phyloP scores from a whole-genome alignment of 2,888 invertebrate genomes.

The Trypoxylon attenuatum region DNA sequence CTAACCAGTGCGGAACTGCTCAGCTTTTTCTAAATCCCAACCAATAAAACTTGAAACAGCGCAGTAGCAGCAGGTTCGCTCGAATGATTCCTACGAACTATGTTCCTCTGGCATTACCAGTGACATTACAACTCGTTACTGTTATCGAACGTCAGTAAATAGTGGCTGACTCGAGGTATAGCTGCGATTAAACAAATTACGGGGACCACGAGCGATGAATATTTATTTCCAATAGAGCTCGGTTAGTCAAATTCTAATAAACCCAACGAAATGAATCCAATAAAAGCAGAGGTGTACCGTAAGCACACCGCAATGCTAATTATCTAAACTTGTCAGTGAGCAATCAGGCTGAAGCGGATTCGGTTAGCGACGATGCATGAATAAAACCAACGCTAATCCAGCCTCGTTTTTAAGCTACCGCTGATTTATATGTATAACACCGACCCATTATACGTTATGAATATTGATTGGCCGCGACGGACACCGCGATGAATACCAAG shows the following conservation, averaged over 20 bases:
- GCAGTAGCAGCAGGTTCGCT: conserved; percentile 1
- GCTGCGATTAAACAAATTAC: not conserved
- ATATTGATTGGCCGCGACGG: conserved; percentile 46
- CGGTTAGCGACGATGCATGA: conserved; percentile 13
- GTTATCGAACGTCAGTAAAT: not conserved
- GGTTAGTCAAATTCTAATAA: too few relatives aligned
- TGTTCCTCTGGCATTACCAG: not conserved
- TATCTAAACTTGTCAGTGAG: conserved; percentile 18
- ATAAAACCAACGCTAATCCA: conserved; percentile 22
- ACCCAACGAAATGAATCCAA: too few relatives aligned
- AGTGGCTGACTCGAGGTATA: not conserved
- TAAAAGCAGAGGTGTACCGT: not conserved
- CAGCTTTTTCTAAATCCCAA: conserved; percentile 23
- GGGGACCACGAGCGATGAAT: not conserved
- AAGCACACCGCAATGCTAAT: conserved; percentile 4
- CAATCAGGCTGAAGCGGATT: conserved; percentile 20
- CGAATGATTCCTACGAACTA: not conserved
- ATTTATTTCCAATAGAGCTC: too few relatives aligned
- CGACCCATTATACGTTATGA: conserved; percentile 37
- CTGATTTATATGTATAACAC: conserved; percentile 47
- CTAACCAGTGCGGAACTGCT: conserved; percentile 58
- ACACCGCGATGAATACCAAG: conserved; percentile 36
- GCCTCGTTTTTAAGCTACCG: conserved; percentile 31
- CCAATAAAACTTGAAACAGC: not conserved
- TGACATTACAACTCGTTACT: not conserved